Base-by-base conservation (phyloP, 2,888 invertebrate species). In the Amblyjoppa proteus region DNA sequence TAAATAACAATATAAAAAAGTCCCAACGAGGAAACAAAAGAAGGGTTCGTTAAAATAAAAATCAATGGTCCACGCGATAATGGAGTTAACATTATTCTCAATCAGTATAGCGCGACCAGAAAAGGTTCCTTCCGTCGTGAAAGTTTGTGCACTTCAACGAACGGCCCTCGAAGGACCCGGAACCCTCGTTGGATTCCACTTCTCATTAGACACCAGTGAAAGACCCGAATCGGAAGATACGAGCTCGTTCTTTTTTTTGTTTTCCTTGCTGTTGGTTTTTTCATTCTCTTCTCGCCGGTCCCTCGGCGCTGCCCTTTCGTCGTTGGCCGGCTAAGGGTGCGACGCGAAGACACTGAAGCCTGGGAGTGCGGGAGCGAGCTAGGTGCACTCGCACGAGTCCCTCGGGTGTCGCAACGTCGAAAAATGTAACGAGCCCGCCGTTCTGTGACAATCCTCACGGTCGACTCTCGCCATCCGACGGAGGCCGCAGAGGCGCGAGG, bases 301-400 rank as follows among this genome's bases (percentile, higher is more conserved):
- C 28, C 74, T 41, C 41, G 28, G 41, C 58, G 41, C 58, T 73
- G 58, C 28, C 58, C 73, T 58, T 31, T 73, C 56, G 73, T 56
- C 56, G 73, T 13, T 38, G 73, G 73, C 13, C 73, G 38, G 58
- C 13, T 25, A 58, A 41, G 25, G 13, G 38, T 25, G 38, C 28
- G 16, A 61, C 38, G 76, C 79, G 66, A 68, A 45, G 73, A 77
- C 58, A 69, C 49, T 49, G 66, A 41, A 25, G 70, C 34, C 41
- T 20, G 20, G 53, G 38, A 7, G 31, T 73, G 31, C 61, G 71
- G 68, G 69, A 84, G 78, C 70, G 81, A 85, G 80, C 61, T 68
- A 73, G 79, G 79, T 88, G 87, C 86, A 87, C 81, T 88, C 73
- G 45, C 28, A 87, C 81, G 84, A 81, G 77, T 79, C 87, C 78